phyloP scores from a whole-genome alignment of 2,888 invertebrate genomes.

The Dryococelus australis region DNA sequence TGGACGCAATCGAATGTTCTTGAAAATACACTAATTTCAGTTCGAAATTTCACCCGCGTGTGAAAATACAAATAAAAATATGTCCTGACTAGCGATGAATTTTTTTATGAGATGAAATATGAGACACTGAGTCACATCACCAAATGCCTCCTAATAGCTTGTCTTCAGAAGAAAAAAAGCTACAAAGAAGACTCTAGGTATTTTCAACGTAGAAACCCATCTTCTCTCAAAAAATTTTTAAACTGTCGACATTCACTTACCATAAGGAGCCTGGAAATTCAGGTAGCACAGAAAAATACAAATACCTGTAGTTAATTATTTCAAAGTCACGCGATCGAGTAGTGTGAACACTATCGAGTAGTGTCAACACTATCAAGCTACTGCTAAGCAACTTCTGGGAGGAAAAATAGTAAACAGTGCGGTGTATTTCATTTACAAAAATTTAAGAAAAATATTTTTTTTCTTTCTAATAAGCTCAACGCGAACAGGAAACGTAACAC shows the following conservation, averaged over 20 bases:
- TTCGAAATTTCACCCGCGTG: no score
- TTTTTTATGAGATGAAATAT: no score
- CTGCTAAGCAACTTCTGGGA: not conserved
- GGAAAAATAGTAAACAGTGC: not conserved
- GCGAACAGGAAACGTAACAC: not conserved
- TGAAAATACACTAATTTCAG: not conserved
- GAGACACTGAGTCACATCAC: no score
- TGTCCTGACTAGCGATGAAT: no score
- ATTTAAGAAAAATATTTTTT: not conserved
- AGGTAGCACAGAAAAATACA: not conserved
- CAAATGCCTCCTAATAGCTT: no score
- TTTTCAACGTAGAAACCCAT: no score
- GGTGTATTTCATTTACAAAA: not conserved
- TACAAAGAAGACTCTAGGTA: no score
- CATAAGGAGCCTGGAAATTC: no score
- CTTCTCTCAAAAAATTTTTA: no score
- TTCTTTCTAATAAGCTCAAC: not conserved
- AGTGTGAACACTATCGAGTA: not conserved
- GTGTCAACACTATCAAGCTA: not conserved
- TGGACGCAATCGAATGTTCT: not conserved
- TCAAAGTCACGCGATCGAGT: not conserved
- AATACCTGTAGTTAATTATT: not conserved
- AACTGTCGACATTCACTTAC: no score
- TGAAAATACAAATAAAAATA: no score
- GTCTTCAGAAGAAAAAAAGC: no score